Evolutionary conservation across 2,113 vertebrate genomes (phyloP).

Genomic region (Sceloporus undulatus): DNA sequence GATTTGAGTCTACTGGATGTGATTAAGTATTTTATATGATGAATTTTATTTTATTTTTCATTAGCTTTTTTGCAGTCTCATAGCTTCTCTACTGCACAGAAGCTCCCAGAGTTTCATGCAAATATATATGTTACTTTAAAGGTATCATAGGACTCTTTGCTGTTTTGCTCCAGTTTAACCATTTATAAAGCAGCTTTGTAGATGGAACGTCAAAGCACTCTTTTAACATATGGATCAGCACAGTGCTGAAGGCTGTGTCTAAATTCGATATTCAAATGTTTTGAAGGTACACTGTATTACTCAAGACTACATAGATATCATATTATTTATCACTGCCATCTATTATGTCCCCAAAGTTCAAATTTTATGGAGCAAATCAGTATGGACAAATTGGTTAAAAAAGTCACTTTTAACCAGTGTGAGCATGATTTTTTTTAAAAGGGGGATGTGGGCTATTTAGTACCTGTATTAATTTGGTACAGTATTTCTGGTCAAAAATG

Average conservation of each 20-base stretch:
- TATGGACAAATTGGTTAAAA: slow-evolving; percentile 25
- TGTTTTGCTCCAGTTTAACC: not conserved
- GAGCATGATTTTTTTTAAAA: slow-evolving; percentile 49
- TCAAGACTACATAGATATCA: not conserved
- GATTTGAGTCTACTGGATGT: not conserved
- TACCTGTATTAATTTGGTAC: not conserved
- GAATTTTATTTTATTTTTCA: not conserved
- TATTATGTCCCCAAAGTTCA: slow-evolving; percentile 28
- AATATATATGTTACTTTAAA: not conserved
- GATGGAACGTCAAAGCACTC: not conserved
- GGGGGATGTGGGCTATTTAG: not conserved
- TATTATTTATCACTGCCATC: not conserved
- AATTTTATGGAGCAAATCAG: slow-evolving; percentile 40
- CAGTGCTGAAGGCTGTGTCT: not conserved
- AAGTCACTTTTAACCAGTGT: slow-evolving; percentile 42
- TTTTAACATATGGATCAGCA: not conserved
- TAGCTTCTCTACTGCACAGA: not conserved
- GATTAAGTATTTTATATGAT: not conserved
- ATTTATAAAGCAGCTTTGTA: not conserved
- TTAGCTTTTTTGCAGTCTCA: not conserved
- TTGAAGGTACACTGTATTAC: too few relatives aligned
- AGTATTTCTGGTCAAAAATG: not conserved
- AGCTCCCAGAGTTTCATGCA: not conserved
- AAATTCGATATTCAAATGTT: slow-evolving; percentile 41
- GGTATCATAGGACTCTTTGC: not conserved